Base-by-base conservation (phyloP, 2,888 invertebrate genomes). In the Melanargia galathea region DNA sequence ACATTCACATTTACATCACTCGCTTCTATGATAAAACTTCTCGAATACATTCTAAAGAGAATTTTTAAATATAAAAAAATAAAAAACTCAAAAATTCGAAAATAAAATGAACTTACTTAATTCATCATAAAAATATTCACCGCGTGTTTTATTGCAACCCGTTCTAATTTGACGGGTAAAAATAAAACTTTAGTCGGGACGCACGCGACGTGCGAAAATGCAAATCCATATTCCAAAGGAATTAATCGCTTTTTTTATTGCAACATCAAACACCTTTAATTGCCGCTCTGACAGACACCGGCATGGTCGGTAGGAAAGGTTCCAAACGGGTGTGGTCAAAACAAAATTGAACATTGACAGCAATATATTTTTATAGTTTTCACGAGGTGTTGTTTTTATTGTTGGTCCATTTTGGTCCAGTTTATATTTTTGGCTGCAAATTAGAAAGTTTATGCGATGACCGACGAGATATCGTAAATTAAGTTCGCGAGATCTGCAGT, bases 221-320 rank as follows among this genome's bases (percentile, higher is more conserved):
- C 74, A 75, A 74, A 80, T 70, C 70, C 69, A 66, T 70, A 63
- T 72, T 60, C 43, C 72, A 73, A 74, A 78, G 76, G 78, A 83
- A 82, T 85, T 83, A 83, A 87, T 81, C 79, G 66, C 60, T 76
- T 69, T 70, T 75, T 89, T 90, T 89, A 90, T 85, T 83, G 83
- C 84, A 80, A 80, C 86, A 84, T 82, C 81, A 79, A 82, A 79
- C 78, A 78, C 73, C 77, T 89, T 92, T 92, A 91, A 92, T 92
- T 92, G 90, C 86, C 81, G 76, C 79, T 87, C 87, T 90, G 92
- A 90, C 90, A 90, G 89, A 86, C 87, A 81, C 85, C 73, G 80
- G 78, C 81, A 18, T 35, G 52, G 52, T 33, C 13, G 49, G 79
- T 82, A 82, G 81, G 75, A 75, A 75, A 52, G 71, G 70, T 81